Percentiles rank a stretch among this genome's conserved stretches.
Evolutionary conservation across 2,888 invertebrate genomes (phyloP).

Genomic region (Drosophila recens): DNA sequence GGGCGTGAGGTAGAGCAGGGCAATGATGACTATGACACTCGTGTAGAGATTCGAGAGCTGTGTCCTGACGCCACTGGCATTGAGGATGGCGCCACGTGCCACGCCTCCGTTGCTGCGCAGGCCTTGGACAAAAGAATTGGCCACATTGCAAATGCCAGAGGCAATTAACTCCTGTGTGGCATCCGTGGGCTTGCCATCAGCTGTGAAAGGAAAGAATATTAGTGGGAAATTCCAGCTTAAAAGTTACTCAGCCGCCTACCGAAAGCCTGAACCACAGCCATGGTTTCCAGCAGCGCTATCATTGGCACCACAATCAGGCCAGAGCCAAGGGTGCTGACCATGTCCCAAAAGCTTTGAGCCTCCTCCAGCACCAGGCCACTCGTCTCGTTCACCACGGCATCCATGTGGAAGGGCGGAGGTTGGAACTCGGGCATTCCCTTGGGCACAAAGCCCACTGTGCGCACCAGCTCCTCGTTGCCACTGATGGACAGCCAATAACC

Average conservation of each 20-base stretch:
- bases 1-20: constrained; percentile 94
- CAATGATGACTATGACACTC: constrained; percentile 92
- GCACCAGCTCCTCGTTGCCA: constrained; percentile 86
- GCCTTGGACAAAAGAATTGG: constrained; percentile 94
- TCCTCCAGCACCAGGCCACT: constrained; percentile 81
- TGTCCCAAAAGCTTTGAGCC: constrained; percentile 87
- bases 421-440: constrained; percentile 90
- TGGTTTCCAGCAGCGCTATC: constrained; percentile 94
- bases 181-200: constrained; percentile 92
- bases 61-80: constrained; percentile 94
- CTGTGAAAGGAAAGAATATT: constrained; percentile 75
- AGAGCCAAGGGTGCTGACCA: constrained; percentile 92
- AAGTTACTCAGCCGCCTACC: constrained; percentile 58
- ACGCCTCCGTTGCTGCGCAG: constrained; percentile 93
- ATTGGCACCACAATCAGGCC: constrained; percentile 95
- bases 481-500: constrained; percentile 88
- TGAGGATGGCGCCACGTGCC: constrained; percentile 94
- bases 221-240: background rate
- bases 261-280: constrained; percentile 88
- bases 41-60: constrained; percentile 94
- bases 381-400: constrained; percentile 87
- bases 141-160: constrained; percentile 91
- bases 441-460: constrained; percentile 90
- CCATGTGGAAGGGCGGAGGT: constrained; percentile 89
- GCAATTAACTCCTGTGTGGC: constrained; percentile 97